phyloP scores from a whole-genome alignment of 2,797 vertebrate genomes.

The Siniperca obscura region DNA sequence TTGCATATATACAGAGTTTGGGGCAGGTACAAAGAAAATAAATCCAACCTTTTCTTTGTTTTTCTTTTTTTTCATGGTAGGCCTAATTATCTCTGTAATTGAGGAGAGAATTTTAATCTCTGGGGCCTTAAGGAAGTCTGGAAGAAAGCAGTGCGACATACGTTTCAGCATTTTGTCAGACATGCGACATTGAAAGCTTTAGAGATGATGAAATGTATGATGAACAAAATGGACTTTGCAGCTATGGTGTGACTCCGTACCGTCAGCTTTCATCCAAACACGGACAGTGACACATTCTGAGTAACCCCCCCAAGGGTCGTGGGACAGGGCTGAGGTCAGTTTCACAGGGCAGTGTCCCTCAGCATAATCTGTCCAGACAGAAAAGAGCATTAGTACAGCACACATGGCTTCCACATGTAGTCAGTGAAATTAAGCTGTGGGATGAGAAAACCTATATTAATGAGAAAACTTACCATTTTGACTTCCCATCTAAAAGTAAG shows the following conservation, averaged over 20 bases:
- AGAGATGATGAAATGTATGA: conserved; percentile 1
- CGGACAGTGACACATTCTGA: conserved; percentile 39
- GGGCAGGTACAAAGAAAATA: not conserved
- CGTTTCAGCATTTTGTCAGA: not conserved
- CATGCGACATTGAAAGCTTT: not conserved
- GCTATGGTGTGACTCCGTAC: conserved; percentile 34
- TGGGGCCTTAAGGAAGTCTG: conserved; percentile 34
- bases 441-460: not conserved
- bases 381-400: not conserved
- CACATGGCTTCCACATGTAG: not conserved
- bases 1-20: not conserved
- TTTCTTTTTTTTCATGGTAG: not conserved
- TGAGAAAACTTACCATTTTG: conserved; percentile 41
- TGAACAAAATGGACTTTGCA: not conserved
- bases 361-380: conserved; percentile 42
- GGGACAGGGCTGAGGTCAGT: conserved; percentile 20
- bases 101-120: conserved; percentile 42
- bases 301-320: fast-evolving
- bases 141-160: conserved; percentile 2
- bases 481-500: conserved; percentile 23
- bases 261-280: conserved; percentile 53
- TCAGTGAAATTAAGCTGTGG: not conserved
- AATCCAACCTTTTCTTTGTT: conserved; percentile 14
- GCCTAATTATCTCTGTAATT: fast-evolving
- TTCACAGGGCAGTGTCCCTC: conserved; percentile 47